Evolutionary conservation across 2,113 vertebrate species (phyloP), one percentile per base, ranked within the genome.

Genomic region (Hystrix brachyura): DNA sequence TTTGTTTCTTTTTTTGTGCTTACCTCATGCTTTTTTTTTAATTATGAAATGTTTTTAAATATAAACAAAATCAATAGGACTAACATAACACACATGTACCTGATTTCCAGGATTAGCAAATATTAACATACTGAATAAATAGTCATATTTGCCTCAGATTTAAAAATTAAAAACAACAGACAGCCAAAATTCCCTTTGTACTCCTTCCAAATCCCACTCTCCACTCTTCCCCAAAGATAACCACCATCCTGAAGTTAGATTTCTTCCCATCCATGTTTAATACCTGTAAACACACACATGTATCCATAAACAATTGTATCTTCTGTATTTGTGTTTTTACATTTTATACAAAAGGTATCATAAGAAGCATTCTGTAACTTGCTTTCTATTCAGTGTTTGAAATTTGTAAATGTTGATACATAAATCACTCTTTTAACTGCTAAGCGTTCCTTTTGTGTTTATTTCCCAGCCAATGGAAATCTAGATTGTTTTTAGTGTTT

Each of bases 361-460:
- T 32, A 93, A 90, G 60, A 15, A 62, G 51, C 57, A 86, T 89
- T 95, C 62, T 94, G 18, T 72, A 94, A 86, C 82, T 51, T 93
- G 57, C 38, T 87, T 82, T 80, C 80, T 81, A 69, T 67, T 95
- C n/a, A 74, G 5, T 78, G 27, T 78, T 95, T 94, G 34, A 97
- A 43, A 83, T 46, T 81, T 60, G 69, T 13, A 80, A 95, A 69
- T 87, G 25, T 60, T 72, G 53, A 92, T 65, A 87, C 4, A 64
- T 72, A 76, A 69, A 32, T 62, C 43, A 62, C 38, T 93, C 27
- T 69, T 87, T 84, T 84, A 92, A 80, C 51, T 84, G 25, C 76
- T 94, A 83, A 81, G 69, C 29, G 94, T 71, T 86, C 74, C 59
- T 92, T 93, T 46, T 59, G 59, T 53, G 92, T 78, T 87, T 23